These are phyloP conservation scores for Brevimyrus niger DNA, from an alignment of 2,113 vertebrate genomes.

Conservation along the genomic window DNA sequence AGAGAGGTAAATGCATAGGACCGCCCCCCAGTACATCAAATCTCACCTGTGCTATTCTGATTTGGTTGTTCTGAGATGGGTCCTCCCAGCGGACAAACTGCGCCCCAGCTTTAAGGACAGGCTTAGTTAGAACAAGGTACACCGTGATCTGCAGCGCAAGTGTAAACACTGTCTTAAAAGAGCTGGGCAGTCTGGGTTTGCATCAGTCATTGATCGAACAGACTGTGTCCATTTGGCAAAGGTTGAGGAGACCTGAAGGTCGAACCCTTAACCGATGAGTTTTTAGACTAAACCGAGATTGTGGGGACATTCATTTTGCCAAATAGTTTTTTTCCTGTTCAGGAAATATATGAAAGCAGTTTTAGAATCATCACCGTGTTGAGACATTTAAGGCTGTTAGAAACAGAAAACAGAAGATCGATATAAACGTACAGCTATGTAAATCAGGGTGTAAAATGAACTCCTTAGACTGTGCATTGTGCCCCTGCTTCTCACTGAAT, in stretches of 20 bases:
- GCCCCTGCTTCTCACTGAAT: background rate
- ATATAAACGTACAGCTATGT: background rate
- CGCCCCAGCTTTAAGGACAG: background rate
- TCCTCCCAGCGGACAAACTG: background rate
- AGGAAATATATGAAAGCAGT: background rate
- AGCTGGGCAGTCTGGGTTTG: background rate
- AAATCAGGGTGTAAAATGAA: background rate
- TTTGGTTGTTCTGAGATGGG: background rate
- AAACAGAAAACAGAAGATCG: background rate
- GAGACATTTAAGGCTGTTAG: background rate
- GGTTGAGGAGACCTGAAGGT: background rate
- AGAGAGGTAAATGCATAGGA: background rate
- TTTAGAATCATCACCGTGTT: background rate
- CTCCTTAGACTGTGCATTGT: background rate
- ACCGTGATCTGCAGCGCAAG: background rate
- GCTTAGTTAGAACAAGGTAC: background rate
- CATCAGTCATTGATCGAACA: background rate
- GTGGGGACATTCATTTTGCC: background rate
- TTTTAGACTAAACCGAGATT: background rate
- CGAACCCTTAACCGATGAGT: background rate
- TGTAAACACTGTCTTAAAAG: background rate
- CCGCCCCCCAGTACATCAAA: background rate
- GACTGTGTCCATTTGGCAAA: background rate
- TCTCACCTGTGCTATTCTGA: background rate
- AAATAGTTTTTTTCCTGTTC: background rate